Percentiles rank a stretch among this genome's conserved stretches.
These are phyloP conservation scores for Tokudaia muenninki DNA, from an alignment of 2,797 vertebrate species.

Conservation along the genomic window DNA sequence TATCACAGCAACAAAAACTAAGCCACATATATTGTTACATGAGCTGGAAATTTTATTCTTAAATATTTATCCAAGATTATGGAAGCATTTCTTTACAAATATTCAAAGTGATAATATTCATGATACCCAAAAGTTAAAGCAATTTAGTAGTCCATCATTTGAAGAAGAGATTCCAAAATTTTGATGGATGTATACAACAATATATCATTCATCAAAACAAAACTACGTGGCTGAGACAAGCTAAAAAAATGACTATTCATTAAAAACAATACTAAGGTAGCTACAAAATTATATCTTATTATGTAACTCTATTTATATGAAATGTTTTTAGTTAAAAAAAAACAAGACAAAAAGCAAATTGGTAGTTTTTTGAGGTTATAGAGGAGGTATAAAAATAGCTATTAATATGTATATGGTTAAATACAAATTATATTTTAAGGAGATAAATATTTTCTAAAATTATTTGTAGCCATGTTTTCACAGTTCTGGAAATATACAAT, in stretches of 20 bases:
- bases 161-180: not conserved
- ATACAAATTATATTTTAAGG: not conserved
- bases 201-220: not conserved
- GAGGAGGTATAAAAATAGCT: not conserved
- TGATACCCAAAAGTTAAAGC: constrained; percentile 4
- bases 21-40: not conserved
- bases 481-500: constrained; percentile 15
- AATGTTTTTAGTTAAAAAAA: not conserved
- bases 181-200: not conserved
- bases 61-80: constrained; percentile 1
- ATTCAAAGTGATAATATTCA: not conserved
- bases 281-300: not conserved
- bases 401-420: not conserved
- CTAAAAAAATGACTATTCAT: not conserved
- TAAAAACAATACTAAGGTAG: not conserved
- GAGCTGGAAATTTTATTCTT: not conserved
- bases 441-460: constrained; percentile 28
- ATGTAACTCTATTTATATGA: not conserved
- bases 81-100: not conserved
- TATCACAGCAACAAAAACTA: not conserved
- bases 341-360: constrained; percentile 21
- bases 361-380: not conserved
- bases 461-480: not conserved
- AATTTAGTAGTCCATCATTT: not conserved
- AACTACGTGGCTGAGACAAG: not conserved